Conservation (phyloP, 2,797 vertebrate species). For the Australoheros facetus region DNA sequence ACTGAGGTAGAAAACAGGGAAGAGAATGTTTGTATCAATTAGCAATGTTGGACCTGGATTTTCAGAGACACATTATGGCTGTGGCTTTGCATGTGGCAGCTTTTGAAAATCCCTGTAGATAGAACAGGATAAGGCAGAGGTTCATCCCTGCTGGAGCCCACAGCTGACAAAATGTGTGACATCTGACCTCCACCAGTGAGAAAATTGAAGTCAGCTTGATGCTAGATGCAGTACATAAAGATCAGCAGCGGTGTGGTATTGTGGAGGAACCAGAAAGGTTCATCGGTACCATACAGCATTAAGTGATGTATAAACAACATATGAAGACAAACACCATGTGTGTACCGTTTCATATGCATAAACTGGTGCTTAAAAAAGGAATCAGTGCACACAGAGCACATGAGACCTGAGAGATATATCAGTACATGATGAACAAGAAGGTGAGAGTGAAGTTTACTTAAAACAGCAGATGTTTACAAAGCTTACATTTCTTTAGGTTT, state of each 20-base stretch:
- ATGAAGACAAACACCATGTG: neutral
- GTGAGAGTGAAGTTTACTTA: neutral
- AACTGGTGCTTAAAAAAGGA: neutral
- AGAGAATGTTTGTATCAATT: neutral
- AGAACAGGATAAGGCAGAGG: conserved; percentile 5
- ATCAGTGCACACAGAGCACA: neutral
- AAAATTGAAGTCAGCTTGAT: neutral
- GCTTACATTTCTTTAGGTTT: too few relatives aligned
- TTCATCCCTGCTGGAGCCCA: conserved; percentile 2
- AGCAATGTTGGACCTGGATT: neutral
- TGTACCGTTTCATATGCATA: neutral
- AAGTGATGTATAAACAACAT: neutral
- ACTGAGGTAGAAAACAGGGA: neutral
- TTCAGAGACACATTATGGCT: neutral
- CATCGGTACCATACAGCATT: neutral
- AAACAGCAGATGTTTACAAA: neutral
- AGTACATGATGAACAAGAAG: neutral
- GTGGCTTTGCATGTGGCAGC: neutral
- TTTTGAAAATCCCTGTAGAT: neutral
- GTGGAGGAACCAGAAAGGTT: neutral
- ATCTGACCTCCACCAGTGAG: neutral
- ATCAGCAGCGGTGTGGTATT: neutral
- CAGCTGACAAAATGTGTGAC: neutral
- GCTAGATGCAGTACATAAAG: neutral
- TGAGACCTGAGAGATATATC: neutral